Base-by-base conservation (phyloP, 2,113 vertebrate species). In the Dascyllus trimaculatus region DNA sequence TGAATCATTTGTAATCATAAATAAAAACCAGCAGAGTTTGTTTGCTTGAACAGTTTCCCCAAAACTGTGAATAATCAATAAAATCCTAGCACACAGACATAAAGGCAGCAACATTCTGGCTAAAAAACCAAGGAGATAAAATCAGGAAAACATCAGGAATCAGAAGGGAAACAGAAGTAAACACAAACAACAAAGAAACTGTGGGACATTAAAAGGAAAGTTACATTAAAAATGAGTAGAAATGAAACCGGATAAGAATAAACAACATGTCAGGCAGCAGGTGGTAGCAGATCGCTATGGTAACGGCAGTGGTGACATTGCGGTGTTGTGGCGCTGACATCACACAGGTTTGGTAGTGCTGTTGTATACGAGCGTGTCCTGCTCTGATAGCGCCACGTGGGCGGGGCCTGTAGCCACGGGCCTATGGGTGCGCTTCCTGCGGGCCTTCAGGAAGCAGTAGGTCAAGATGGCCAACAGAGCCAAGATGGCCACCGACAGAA, bases 341-440 rank as follows among this genome's bases (percentile, higher is more conserved):
- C 95, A 97, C 81, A 96, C 88, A 15, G 97, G 96, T 61, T 94
- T 96, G 75, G 97, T 96, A 26, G 95, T 93, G 72, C 90, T 92
- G 83, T 95, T 96, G 87, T 97, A 97, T 26, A 97, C 96, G 11
- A 96, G 88, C 29, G 91, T 94, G 63, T 96, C 95, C 91, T 85
- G 96, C 93, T 71, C 93, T 25, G 80, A 93, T 71, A 35, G 93
- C 90, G 26, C 6, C 52, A 93, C 75, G 0, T 90, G 95, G 75
- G 95, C 94, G 85, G 93, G 93, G 79, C 93, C 79, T 0, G 92
- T 86, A 15, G 91, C 85, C 1, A 91, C 32, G 0, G 94, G 89
- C 2, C 91, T 93, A 9, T 84, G 85, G 3, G 13, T 83, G 24
- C 5, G 80, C n/a, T 90, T 85, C 53, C 73, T 96, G 75, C 90